A percentile compares a stretch with the other conserved stretches of the same genome.
phyloP scores from a whole-genome alignment of 2,888 invertebrate genomes.

The Amphimallon solstitiale region DNA sequence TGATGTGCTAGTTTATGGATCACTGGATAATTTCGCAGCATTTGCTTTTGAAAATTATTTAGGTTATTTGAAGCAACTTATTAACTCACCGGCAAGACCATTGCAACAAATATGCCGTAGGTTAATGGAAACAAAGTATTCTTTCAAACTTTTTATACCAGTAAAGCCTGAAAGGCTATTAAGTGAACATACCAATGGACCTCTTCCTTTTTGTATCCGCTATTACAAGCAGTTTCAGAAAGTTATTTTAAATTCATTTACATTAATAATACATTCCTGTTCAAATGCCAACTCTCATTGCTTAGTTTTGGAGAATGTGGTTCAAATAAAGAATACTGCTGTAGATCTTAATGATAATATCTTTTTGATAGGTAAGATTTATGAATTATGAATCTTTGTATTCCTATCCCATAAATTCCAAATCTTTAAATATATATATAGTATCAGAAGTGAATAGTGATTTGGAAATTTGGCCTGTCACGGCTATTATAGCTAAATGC shows the following conservation, averaged over 20 bases:
- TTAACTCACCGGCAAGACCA: constrained; percentile 23
- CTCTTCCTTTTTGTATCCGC: constrained; percentile 5
- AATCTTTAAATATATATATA: constrained; percentile 1
- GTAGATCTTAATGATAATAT: constrained; percentile 5
- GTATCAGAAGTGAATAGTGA: constrained; percentile 6
- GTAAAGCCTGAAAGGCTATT: too few species aligned
- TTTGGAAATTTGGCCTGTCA: constrained; percentile 6
- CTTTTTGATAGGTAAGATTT: constrained; percentile 3
- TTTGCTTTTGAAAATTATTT: constrained; percentile 34
- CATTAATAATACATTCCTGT: not conserved
- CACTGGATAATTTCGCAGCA: constrained; percentile 19
- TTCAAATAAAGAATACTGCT: constrained; percentile 1
- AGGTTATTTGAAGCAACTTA: too few species aligned
- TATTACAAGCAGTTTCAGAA: constrained; percentile 1
- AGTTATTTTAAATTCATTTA: not conserved
- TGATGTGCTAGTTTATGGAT: constrained; percentile 7
- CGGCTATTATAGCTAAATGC: not conserved
- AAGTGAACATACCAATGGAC: too few species aligned
- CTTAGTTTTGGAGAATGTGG: not conserved
- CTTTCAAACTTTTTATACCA: too few species aligned
- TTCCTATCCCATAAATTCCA: constrained; percentile 6
- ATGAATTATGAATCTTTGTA: constrained; percentile 4
- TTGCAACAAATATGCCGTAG: constrained; percentile 17
- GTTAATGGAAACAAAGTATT: too few species aligned
- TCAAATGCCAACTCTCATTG: not conserved